Evolutionary conservation across 2,888 invertebrate species (phyloP).

Genomic region (Heterodera filipjevi): DNA sequence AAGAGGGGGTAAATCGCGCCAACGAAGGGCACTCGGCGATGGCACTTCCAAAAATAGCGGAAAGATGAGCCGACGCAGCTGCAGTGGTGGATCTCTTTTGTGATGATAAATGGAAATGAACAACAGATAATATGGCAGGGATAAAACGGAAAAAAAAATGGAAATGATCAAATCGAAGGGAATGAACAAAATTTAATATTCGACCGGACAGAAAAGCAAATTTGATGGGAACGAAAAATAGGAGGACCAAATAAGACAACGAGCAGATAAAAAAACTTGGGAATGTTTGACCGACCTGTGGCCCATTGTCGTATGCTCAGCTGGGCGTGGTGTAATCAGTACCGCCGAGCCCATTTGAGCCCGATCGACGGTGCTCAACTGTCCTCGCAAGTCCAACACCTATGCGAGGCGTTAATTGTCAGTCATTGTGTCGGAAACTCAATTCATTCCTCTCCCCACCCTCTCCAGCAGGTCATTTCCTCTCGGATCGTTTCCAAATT

Average conservation of each 20-base stretch:
- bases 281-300: not conserved
- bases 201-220: no score
- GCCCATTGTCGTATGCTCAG: not conserved
- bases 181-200: no score
- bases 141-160: no score
- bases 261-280: no score
- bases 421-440: no score
- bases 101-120: not conserved
- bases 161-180: no score
- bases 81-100: not conserved
- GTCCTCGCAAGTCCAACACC: slow-evolving; percentile 26
- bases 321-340: slow-evolving; percentile 2
- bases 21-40: slow-evolving; percentile 14
- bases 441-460: no score
- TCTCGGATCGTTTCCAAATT: no score
- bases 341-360: not conserved
- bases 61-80: not conserved
- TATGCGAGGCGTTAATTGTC: no score
- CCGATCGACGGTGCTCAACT: not conserved
- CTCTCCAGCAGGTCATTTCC: no score
- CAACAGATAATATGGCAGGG: not conserved
- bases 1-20: slow-evolving; percentile 24
- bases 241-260: no score
- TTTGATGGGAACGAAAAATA: no score
- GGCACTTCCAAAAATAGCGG: slow-evolving; percentile 27